Evolutionary conservation across 2,888 invertebrate species (phyloP).

Genomic region (Thera britannica): DNA sequence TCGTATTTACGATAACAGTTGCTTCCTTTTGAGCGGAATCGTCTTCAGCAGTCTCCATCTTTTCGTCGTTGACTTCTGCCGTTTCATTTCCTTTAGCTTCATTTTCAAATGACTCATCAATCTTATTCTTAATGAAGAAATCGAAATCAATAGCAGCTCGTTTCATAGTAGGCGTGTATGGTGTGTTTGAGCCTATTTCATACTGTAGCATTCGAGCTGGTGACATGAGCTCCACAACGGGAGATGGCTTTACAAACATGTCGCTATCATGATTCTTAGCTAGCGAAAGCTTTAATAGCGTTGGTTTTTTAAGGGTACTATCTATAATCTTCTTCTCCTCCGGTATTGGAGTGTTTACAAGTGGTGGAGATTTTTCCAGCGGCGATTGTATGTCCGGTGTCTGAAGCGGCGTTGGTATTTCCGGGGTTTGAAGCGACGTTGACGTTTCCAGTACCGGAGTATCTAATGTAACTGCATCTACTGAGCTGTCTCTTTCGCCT

Average conservation of each 20-base stretch:
- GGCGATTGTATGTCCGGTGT: slow-evolving; percentile 49
- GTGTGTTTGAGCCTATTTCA: slow-evolving; percentile 61
- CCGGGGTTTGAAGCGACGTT: slow-evolving; percentile 40
- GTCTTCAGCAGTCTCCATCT: slow-evolving; percentile 24
- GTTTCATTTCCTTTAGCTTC: slow-evolving; percentile 40
- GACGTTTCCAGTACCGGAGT: slow-evolving; percentile 47
- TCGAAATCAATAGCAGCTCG: slow-evolving; percentile 75
- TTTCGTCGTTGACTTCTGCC: slow-evolving; percentile 37
- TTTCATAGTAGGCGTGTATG: slow-evolving; percentile 76
- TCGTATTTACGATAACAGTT: slow-evolving; percentile 68
- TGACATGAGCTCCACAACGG: slow-evolving; percentile 71
- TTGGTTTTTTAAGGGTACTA: slow-evolving; percentile 47
- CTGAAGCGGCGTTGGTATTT: slow-evolving; percentile 33
- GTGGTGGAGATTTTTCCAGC: slow-evolving; percentile 51
- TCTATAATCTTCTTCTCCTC: slow-evolving; percentile 43
- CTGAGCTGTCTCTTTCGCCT: slow-evolving; percentile 57
- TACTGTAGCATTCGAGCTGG: slow-evolving; percentile 79
- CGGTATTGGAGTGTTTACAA: slow-evolving; percentile 60
- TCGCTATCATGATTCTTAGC: slow-evolving; percentile 64
- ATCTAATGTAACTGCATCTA: slow-evolving; percentile 51
- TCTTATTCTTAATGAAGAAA: slow-evolving; percentile 72
- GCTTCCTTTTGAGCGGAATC: slow-evolving; percentile 54
- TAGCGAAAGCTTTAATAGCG: slow-evolving; percentile 64
- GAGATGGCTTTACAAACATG: slow-evolving; percentile 72
- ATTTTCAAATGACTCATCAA: slow-evolving; percentile 66